These are phyloP conservation scores for Saguinus midas DNA, from an alignment of 2,113 vertebrate species.

Conservation along the genomic window DNA sequence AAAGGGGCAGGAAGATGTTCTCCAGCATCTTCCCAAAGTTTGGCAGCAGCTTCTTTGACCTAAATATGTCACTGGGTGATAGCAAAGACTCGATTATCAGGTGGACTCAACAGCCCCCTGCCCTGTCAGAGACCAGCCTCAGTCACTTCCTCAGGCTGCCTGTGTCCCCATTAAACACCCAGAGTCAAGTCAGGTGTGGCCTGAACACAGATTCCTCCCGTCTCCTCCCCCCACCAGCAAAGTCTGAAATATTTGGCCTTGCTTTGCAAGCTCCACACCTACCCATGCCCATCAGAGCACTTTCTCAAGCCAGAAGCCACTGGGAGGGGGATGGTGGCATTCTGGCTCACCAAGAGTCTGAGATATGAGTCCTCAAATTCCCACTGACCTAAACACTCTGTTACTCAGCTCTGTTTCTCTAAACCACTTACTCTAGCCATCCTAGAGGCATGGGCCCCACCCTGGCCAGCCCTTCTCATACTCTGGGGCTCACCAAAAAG, in stretches of 20 bases:
- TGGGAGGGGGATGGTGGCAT: neutral
- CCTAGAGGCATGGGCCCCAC: neutral
- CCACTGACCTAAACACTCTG: neutral
- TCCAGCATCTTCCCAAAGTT: constrained; percentile 96
- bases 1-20: constrained; percentile 96
- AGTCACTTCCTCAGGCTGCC: neutral
- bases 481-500: neutral
- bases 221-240: neutral
- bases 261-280: neutral
- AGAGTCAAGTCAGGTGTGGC: too few species aligned
- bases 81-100: constrained; percentile 33
- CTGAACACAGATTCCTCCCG: neutral
- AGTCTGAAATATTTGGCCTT: neutral
- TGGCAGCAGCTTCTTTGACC: constrained; percentile 91
- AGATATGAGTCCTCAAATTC: neutral
- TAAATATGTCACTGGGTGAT: constrained; percentile 95
- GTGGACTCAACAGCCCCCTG: neutral
- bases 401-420: neutral
- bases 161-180: neutral
- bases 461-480: neutral
- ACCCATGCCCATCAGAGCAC: neutral
- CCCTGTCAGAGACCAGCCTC: neutral
- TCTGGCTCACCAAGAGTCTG: neutral
- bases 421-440: neutral
- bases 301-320: neutral